A percentile compares a stretch with the other conserved stretches of the same genome.
Evolutionary conservation across 1,140 invertebrate species (phyloP).

Genomic region (Cydia amplana): DNA sequence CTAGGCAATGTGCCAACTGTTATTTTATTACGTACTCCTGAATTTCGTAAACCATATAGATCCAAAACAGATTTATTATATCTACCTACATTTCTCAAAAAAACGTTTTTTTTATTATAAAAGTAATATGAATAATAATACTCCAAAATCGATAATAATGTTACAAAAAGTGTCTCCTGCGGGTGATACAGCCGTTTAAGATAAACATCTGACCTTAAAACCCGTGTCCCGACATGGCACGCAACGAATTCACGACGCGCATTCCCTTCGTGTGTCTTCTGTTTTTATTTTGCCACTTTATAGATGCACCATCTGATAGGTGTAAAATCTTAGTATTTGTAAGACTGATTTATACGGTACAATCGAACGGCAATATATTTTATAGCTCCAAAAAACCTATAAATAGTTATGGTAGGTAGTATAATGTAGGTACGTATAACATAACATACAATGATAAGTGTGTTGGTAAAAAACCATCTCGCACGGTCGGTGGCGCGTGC

Average conservation of each 20-base stretch:
- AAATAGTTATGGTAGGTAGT: neutral
- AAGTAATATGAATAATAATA: constrained; percentile 40
- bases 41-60: neutral
- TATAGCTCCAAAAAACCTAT: neutral
- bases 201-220: constrained; percentile 74
- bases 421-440: no score
- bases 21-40: constrained; percentile 15
- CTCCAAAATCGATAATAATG: constrained; percentile 67
- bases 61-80: neutral
- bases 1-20: constrained; percentile 67
- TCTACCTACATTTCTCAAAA: neutral
- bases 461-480: neutral
- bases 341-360: constrained; percentile 30
- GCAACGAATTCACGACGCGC: constrained; percentile 73
- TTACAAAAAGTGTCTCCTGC: constrained; percentile 75
- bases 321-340: constrained; percentile 27
- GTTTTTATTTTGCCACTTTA: constrained; percentile 66
- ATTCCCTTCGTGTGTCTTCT: constrained; percentile 61
- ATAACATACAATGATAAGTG: neutral
- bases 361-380: neutral
- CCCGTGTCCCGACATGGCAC: constrained; percentile 62
- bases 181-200: constrained; percentile 78
- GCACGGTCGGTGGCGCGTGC: constrained; percentile 54
- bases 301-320: constrained; percentile 40
- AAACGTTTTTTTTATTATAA: constrained; percentile 18